Evolutionary conservation across 37 sponge, comb jelly and placozoan genomes (phyloP).

Genomic region (Mnemiopsis leidyi): DNA sequence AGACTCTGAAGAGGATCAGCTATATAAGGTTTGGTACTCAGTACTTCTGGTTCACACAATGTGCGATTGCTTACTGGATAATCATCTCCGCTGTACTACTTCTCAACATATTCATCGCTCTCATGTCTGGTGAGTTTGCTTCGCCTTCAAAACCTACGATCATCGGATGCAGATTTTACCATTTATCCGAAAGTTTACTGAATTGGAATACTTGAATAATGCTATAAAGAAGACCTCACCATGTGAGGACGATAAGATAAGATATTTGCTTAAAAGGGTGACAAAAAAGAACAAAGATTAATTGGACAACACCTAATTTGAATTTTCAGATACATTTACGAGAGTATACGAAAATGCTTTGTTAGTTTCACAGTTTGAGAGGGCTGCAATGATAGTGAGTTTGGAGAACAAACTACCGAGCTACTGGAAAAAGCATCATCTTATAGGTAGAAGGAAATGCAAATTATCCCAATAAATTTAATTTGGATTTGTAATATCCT

Average conservation of each 20-base stretch:
- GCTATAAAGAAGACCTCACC: no score
- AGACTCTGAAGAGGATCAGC: not conserved
- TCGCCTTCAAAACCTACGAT: no score
- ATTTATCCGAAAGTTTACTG: no score
- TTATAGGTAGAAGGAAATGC: not conserved
- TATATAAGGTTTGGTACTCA: not conserved
- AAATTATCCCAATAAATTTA: no score
- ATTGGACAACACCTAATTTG: no score
- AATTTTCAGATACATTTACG: slow-evolving; percentile 58
- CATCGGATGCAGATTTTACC: no score
- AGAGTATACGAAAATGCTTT: slow-evolving; percentile 46
- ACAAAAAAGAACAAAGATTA: no score
- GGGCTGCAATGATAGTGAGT: slow-evolving; percentile 52
- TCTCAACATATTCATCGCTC: slow-evolving; percentile 59
- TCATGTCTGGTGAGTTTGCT: slow-evolving; percentile 41
- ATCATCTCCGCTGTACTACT: slow-evolving; percentile 33
- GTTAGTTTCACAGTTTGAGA: slow-evolving; percentile 46
- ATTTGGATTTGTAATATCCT: no score
- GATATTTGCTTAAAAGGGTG: no score
- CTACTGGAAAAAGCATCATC: slow-evolving; percentile 56
- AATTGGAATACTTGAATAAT: no score
- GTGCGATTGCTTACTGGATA: slow-evolving; percentile 32
- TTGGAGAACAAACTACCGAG: slow-evolving; percentile 39
- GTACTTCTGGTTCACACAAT: slow-evolving; percentile 30
- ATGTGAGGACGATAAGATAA: no score